phyloP scores from a whole-genome alignment of 1,140 invertebrate species.

The Aphis craccivora region DNA sequence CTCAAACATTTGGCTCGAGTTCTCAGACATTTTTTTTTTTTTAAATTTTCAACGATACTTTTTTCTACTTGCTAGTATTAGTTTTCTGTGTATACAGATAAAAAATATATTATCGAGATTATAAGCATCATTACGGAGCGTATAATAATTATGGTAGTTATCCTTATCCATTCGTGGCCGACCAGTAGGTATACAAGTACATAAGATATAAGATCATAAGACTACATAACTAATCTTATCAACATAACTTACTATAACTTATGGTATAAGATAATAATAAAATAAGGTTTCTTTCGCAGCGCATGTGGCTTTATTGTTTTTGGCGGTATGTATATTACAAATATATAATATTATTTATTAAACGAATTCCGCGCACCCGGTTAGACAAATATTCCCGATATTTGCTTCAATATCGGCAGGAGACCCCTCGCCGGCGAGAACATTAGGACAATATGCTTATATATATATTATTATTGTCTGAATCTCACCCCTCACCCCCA shows the following conservation, averaged over 20 bases:
- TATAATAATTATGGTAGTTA: conserved; percentile 4
- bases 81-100: not conserved
- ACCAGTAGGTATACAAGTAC: not conserved
- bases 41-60: not conserved
- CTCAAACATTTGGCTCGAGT: not conserved
- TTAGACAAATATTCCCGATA: conserved; percentile 52
- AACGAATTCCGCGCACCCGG: conserved; percentile 46
- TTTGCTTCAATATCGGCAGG: conserved; percentile 41
- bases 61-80: not conserved
- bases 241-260: not conserved
- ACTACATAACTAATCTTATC: not conserved
- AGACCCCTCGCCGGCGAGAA: conserved; percentile 26
- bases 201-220: not conserved
- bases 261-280: not conserved
- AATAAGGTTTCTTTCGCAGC: not conserved
- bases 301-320: conserved; percentile 35
- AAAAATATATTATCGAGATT: conserved; percentile 9
- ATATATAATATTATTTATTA: conserved; percentile 49
- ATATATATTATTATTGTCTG: conserved; percentile 51
- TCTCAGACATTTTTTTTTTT: not conserved
- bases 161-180: not conserved
- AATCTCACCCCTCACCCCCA: not conserved
- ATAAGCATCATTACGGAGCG: not conserved
- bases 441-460: conserved; percentile 37
- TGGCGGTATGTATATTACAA: not conserved